Base-by-base conservation (phyloP, 2,797 vertebrate genomes). In the Psittacula derbiana region DNA sequence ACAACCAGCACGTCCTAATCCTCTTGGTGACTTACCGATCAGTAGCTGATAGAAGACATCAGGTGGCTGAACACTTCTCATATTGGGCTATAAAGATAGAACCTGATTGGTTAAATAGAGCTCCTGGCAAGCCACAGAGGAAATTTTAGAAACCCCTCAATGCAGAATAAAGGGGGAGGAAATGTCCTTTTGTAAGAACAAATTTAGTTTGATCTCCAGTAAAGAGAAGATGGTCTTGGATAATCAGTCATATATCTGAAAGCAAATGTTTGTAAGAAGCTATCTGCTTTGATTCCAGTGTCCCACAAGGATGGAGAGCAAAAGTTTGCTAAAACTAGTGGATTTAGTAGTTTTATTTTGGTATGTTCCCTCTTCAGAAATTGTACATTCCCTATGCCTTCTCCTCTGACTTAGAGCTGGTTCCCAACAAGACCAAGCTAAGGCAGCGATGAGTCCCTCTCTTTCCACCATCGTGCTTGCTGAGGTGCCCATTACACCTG, bases 151-250 rank as follows among this genome's bases (percentile, higher is more conserved):
- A 89, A 62, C 28, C 7, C 47, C 18, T 43, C 52, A 78, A 46
- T n/a, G 33, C 19, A 47, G 17, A 53, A 67, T 5, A 31, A 0
- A 2, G 30, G 4, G 6, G 4, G 7, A 2, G 1, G 0, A 16
- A 46, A 4, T 43, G 13, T 30, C 14, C 33, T 85, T 55, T 71
- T 72, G 11, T 57, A 79, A 65, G 41, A 91, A 71, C 5, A 28
- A 67, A 81, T 40, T n/a, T 55, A 31, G 40, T 21, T 44, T 78
- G 10, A 55, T 86, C 40, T 60, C 36, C 66, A 8, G 28, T 38
- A 82, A 73, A 53, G 18, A 76, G 16, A 69, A 61, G 24, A 12
- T 64, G 10, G 38, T 71, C 49, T 80, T 75, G 25, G 46, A 46
- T 67, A 41, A 64, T 72, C 24, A 65, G 6, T 60, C 6, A 9